Evolutionary conservation across 2,888 invertebrate species (phyloP).

Genomic region (Loripinus fragilis): DNA sequence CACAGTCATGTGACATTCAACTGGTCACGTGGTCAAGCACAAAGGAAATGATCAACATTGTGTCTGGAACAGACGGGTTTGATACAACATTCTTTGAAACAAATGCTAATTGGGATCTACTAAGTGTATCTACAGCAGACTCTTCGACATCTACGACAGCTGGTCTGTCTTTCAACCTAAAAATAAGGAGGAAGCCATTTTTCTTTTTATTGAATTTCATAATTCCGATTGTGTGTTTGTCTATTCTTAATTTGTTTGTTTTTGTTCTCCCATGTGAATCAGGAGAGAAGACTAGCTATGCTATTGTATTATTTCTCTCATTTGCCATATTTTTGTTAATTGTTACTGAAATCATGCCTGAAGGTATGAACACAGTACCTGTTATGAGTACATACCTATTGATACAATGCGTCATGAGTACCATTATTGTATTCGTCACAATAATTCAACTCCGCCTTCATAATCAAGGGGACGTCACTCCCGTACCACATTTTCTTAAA

Average conservation of each 20-base stretch:
- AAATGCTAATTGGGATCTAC: conserved; percentile 62
- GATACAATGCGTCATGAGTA: conserved; percentile 53
- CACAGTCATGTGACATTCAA: conserved; percentile 53
- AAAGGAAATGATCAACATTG: conserved; percentile 41
- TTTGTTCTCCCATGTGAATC: conserved; percentile 56
- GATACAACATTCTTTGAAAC: conserved; percentile 38
- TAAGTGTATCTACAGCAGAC: conserved; percentile 35
- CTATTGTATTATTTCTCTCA: conserved; percentile 54
- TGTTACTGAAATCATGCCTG: conserved; percentile 63
- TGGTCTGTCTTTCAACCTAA: conserved; percentile 42
- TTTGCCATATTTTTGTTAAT: conserved; percentile 59
- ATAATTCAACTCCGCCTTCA: conserved; percentile 51
- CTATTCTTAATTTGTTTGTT: conserved; percentile 47
- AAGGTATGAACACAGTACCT: conserved; percentile 58
- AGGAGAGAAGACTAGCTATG: conserved; percentile 58
- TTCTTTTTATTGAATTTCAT: conserved; percentile 56
- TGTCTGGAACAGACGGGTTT: conserved; percentile 42
- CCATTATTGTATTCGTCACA: conserved; percentile 46
- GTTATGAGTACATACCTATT: conserved; percentile 54
- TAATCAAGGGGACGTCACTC: conserved; percentile 42
- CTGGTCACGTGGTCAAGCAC: conserved; percentile 59
- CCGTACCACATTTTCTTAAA: conserved; percentile 36
- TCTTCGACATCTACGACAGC: conserved; percentile 47
- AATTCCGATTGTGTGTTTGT: conserved; percentile 49
- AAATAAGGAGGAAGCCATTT: conserved; percentile 49